Evolutionary conservation across 92 coral and sea anemone species (phyloP).

Genomic region (Porites evermanni): DNA sequence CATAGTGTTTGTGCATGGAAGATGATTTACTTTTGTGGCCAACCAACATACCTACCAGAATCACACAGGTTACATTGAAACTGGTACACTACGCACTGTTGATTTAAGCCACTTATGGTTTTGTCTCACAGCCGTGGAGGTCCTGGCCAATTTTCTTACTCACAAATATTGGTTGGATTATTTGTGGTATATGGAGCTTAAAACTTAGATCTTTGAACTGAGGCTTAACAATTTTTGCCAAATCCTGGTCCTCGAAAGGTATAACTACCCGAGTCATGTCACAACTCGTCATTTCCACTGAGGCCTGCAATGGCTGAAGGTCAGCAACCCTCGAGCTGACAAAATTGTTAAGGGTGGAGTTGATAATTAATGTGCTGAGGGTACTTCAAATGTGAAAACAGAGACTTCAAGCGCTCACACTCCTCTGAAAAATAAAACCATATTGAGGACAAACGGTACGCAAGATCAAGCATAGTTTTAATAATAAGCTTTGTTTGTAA

Average conservation of each 20-base stretch:
- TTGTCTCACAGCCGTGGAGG: too few relatives aligned
- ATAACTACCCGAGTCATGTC: background rate
- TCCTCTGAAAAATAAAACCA: background rate
- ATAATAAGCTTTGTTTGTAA: conserved; percentile 40
- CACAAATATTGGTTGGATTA: too few relatives aligned
- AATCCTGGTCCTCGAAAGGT: conserved; percentile 1
- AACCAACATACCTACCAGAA: too few relatives aligned
- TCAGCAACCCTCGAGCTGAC: conserved; percentile 7
- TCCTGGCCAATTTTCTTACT: too few relatives aligned
- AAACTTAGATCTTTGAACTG: background rate
- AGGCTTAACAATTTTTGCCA: background rate
- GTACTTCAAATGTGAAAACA: conserved; percentile 10
- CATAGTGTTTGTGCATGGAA: too few relatives aligned
- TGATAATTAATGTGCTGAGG: conserved; percentile 2
- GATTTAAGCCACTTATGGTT: too few relatives aligned
- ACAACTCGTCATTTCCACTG: background rate
- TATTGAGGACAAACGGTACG: conserved; percentile 26
- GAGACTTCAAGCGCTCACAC: conserved; percentile 9
- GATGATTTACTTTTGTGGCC: too few relatives aligned
- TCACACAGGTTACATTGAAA: too few relatives aligned
- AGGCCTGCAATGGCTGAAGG: background rate
- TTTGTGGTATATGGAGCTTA: too few relatives aligned
- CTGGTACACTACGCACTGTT: too few relatives aligned
- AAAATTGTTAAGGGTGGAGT: conserved; percentile 13
- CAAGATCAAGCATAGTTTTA: conserved; percentile 55